Conservation (phyloP, 2,888 invertebrate genomes). For the Andrena marginata region DNA sequence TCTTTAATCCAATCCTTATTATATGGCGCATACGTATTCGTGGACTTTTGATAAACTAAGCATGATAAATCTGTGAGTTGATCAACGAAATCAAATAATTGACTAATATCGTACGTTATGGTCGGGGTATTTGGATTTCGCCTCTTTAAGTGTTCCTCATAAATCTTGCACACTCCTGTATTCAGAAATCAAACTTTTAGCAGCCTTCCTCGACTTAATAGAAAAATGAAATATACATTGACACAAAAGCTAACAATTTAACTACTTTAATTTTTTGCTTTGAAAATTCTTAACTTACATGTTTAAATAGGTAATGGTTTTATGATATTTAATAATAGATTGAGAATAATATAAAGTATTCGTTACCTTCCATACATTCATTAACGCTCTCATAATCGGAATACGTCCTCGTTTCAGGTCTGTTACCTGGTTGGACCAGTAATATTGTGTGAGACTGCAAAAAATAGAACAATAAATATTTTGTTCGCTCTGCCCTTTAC, state of each 20-base stretch:
- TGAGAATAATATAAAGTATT: slow-evolving; percentile 13
- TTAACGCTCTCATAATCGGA: slow-evolving; percentile 99
- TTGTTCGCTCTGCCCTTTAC: background rate
- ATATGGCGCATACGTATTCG: slow-evolving; percentile 98
- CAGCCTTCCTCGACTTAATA: background rate
- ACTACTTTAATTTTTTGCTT: too few species aligned
- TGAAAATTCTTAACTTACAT: too few species aligned
- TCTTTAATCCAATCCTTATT: slow-evolving; percentile 99
- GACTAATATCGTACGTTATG: slow-evolving; percentile 99
- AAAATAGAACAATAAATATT: slow-evolving; percentile 39
- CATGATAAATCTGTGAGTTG: slow-evolving; percentile 97
- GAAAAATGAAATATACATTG: too few species aligned
- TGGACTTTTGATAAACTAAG: slow-evolving; percentile 97
- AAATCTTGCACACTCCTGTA: slow-evolving; percentile 97
- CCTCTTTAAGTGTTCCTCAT: slow-evolving; percentile 98
- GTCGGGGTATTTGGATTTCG: slow-evolving; percentile 98
- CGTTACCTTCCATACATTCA: slow-evolving; percentile 97
- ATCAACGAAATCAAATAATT: slow-evolving; percentile 99
- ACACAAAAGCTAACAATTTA: too few species aligned
- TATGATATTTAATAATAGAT: background rate
- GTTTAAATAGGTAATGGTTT: slow-evolving; percentile 1
- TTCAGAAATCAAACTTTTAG: slow-evolving; percentile 14
- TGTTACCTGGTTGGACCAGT: slow-evolving; percentile 96
- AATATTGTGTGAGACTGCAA: slow-evolving; percentile 98
- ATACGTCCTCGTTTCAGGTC: slow-evolving; percentile 98